Percentiles rank a stretch among this genome's conserved stretches.
These are phyloP conservation scores for Erannis defoliaria DNA, from an alignment of 2,888 invertebrate genomes.

Conservation along the genomic window DNA sequence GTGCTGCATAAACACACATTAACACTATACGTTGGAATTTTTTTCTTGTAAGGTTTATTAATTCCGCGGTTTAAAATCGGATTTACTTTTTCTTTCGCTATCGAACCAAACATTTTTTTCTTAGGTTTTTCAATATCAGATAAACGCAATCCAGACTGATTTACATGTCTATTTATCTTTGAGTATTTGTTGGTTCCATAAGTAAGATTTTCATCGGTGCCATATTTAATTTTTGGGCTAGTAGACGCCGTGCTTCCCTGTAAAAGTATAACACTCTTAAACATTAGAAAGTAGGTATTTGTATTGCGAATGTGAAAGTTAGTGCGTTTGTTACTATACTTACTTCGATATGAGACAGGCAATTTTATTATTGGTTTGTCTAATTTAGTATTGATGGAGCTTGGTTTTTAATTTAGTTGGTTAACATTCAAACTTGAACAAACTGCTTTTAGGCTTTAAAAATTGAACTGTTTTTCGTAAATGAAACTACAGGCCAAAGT, in stretches of 20 bases:
- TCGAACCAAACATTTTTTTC: constrained; percentile 28
- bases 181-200: constrained; percentile 27
- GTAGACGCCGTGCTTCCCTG: constrained; percentile 6
- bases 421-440: too few relatives aligned
- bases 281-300: neutral
- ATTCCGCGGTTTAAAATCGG: constrained; percentile 27
- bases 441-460: too few relatives aligned
- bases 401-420: too few relatives aligned
- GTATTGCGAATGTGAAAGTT: neutral
- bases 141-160: neutral
- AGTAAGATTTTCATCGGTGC: neutral
- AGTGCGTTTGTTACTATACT: too few relatives aligned
- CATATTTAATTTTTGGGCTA: constrained; percentile 4
- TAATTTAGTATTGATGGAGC: too few relatives aligned
- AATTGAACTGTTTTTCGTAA: too few relatives aligned
- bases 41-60: constrained; percentile 50
- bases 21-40: constrained; percentile 64
- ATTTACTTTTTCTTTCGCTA: constrained; percentile 37
- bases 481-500: too few relatives aligned
- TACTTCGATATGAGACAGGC: too few relatives aligned
- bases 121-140: constrained; percentile 21
- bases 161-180: constrained; percentile 28
- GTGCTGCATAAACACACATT: constrained; percentile 71
- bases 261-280: neutral
- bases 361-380: too few relatives aligned